Evolutionary conservation across 1,140 invertebrate genomes (phyloP).

Genomic region (Musca vetustissima): DNA sequence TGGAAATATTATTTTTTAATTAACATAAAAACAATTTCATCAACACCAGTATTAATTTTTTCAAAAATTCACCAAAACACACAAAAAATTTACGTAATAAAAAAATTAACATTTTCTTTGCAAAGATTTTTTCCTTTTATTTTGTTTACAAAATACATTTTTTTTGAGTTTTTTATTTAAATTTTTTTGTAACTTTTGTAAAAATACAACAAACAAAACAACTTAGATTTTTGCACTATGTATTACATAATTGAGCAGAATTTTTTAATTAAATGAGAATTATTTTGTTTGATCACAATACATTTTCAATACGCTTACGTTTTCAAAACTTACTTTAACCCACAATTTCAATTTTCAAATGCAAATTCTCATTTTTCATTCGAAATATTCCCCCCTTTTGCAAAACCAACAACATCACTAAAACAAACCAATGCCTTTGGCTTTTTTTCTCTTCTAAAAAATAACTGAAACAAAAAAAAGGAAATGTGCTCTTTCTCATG

Average conservation of each 20-base stretch:
- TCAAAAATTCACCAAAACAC: conserved; percentile 13
- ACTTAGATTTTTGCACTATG: conserved; percentile 12
- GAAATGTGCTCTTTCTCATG: conserved; percentile 45
- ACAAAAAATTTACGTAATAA: not conserved
- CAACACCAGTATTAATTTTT: not conserved
- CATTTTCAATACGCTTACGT: not conserved
- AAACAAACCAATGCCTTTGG: conserved; percentile 44
- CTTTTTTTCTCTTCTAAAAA: conserved; percentile 43
- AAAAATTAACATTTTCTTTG: not conserved
- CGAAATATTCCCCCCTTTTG: not conserved
- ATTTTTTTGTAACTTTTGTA: too few relatives aligned
- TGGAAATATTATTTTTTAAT: too few relatives aligned
- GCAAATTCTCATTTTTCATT: conserved; percentile 13
- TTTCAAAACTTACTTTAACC: not conserved
- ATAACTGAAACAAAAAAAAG: not conserved
- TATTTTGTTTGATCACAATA: not conserved
- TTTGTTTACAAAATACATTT: not conserved
- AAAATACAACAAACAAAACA: not conserved
- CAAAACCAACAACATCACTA: conserved; percentile 25
- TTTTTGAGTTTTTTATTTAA: not conserved
- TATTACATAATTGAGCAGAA: not conserved
- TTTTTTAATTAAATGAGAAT: not conserved
- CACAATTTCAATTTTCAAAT: conserved; percentile 21
- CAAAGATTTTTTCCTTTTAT: not conserved
- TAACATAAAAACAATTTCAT: not conserved